Conservation (phyloP, 1,140 invertebrate genomes). For the Lineus longissimus region DNA sequence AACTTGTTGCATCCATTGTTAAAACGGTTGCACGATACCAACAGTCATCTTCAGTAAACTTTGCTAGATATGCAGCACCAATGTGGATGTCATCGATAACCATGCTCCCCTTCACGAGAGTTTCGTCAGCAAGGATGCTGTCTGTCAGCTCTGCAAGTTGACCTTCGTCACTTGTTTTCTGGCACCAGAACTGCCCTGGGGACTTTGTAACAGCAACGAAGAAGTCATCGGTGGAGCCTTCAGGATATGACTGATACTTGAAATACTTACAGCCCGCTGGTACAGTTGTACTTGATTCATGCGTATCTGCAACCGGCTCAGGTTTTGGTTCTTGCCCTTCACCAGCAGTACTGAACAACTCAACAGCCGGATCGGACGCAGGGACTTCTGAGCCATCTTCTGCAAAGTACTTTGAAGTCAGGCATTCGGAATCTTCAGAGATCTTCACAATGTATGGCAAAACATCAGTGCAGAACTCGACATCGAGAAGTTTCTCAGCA, state of each 20-base stretch:
- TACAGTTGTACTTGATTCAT: not conserved
- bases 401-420: not conserved
- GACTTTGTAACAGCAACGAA: not conserved
- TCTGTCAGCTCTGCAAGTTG: not conserved
- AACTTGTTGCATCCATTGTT: not conserved
- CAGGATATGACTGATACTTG: not conserved
- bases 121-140: not conserved
- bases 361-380: not conserved
- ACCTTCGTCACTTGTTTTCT: not conserved
- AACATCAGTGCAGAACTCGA: not conserved
- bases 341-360: not conserved
- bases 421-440: not conserved
- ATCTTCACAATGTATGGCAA: not conserved
- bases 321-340: not conserved
- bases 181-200: not conserved
- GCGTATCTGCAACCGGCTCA: not conserved
- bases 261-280: too few relatives aligned
- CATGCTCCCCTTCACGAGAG: not conserved
- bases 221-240: not conserved
- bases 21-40: conserved; percentile 61
- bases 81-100: not conserved
- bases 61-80: conserved; percentile 66
- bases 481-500: not conserved
- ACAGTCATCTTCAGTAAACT: conserved; percentile 65
- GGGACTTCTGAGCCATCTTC: not conserved